Percentiles rank a stretch among this genome's conserved stretches.
These are phyloP conservation scores for Chlorops oryzae DNA, from an alignment of 1,140 invertebrate genomes.

Conservation along the genomic window DNA sequence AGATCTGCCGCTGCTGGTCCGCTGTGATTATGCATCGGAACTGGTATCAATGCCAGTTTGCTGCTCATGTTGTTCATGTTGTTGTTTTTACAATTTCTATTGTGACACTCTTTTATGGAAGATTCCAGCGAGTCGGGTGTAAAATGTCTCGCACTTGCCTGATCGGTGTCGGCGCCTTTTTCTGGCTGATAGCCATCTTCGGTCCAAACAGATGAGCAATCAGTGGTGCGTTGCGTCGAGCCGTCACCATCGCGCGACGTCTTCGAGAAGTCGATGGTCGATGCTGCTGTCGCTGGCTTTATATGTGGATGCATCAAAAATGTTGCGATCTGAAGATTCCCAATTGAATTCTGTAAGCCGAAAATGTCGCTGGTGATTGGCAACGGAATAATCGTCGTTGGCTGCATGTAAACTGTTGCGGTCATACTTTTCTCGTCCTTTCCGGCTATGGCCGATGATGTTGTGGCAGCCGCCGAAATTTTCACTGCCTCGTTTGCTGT, in stretches of 20 bases:
- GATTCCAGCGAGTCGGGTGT: constrained; percentile 33
- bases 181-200: constrained; percentile 40
- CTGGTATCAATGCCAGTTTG: constrained; percentile 33
- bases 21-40: constrained; percentile 25
- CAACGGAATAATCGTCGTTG: constrained; percentile 45
- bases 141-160: constrained; percentile 17
- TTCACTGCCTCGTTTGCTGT: constrained; percentile 2
- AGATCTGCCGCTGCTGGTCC: not conserved
- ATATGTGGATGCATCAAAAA: constrained; percentile 38
- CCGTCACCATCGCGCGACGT: constrained; percentile 12
- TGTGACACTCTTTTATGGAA: too few relatives aligned
- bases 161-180: constrained; percentile 23
- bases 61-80: too few relatives aligned
- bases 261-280: constrained; percentile 13
- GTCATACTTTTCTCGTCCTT: constrained; percentile 36
- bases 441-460: not conserved
- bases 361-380: constrained; percentile 43
- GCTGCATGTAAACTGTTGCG: constrained; percentile 47
- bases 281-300: constrained; percentile 20
- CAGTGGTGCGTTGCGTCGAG: constrained; percentile 35
- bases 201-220: constrained; percentile 34
- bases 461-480: not conserved
- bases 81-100: too few relatives aligned
- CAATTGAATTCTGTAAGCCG: constrained; percentile 40
- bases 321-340: constrained; percentile 42